Percentiles rank a stretch among this genome's conserved stretches.
phyloP scores from a whole-genome alignment of 2,888 invertebrate species.

The Rosalia funebris region DNA sequence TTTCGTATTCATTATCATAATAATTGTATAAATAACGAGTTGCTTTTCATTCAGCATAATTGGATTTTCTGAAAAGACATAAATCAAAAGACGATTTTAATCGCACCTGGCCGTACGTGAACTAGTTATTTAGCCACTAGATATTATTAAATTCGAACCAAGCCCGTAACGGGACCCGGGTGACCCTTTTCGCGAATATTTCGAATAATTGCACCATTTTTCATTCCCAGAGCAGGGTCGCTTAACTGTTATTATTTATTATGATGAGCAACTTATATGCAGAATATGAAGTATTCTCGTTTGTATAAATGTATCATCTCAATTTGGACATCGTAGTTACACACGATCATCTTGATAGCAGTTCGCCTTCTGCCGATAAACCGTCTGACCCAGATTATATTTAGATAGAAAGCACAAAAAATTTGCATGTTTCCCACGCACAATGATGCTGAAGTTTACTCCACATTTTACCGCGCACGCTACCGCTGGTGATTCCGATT shows the following conservation, averaged over 20 bases:
- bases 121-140: no score
- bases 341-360: conserved; percentile 51
- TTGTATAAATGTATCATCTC: conserved; percentile 43
- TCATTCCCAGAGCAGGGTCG: conserved; percentile 5
- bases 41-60: no score
- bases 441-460: conserved; percentile 11
- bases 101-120: neutral
- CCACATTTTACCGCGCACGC: conserved; percentile 17
- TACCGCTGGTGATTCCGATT: conserved; percentile 13
- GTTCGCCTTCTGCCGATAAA: conserved; percentile 42
- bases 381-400: conserved; percentile 54
- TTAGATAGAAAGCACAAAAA: conserved; percentile 54
- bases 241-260: conserved; percentile 30
- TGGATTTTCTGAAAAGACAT: neutral
- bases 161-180: conserved; percentile 14
- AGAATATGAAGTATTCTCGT: conserved; percentile 29
- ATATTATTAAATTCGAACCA: no score
- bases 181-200: conserved; percentile 15
- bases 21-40: no score
- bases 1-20: no score
- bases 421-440: conserved; percentile 57
- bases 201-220: conserved; percentile 20
- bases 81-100: neutral
- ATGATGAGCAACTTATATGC: conserved; percentile 31
- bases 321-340: conserved; percentile 48